Conservation (phyloP, 2,888 invertebrate species). For the Ernsta delagoae region DNA sequence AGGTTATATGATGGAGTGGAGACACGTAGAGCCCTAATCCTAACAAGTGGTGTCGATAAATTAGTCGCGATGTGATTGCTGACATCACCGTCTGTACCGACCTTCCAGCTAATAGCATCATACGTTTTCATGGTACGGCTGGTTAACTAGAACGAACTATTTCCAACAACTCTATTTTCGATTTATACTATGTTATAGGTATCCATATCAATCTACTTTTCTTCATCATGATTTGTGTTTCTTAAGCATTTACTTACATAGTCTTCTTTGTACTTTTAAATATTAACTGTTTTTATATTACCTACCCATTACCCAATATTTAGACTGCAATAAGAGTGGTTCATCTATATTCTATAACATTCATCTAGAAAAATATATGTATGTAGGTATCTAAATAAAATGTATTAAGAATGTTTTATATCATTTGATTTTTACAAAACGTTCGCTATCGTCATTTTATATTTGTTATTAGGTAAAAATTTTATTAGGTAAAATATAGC, state of each 20-base stretch:
- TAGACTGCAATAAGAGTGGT: too few species aligned
- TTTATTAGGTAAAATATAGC: too few species aligned
- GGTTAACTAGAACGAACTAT: conserved; percentile 60
- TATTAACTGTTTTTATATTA: too few species aligned
- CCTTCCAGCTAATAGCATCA: conserved; percentile 73
- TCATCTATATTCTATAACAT: too few species aligned
- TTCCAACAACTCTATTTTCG: conserved; percentile 63
- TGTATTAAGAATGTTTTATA: not conserved
- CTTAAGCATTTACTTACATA: too few species aligned
- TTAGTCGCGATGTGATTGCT: conserved; percentile 70
- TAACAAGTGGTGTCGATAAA: conserved; percentile 69
- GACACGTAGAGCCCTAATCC: conserved; percentile 60
- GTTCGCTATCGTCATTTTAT: not conserved
- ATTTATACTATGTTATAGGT: not conserved
- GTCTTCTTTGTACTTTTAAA: too few species aligned
- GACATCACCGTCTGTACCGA: conserved; percentile 72
- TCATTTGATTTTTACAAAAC: not conserved
- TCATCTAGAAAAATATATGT: not conserved
- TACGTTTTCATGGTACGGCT: conserved; percentile 65
- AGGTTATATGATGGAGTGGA: not conserved
- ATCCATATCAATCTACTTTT: too few species aligned
- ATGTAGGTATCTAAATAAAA: too few species aligned
- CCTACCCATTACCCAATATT: too few species aligned
- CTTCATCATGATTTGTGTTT: not conserved
- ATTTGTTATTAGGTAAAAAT: too few species aligned